phyloP scores from a whole-genome alignment of 2,113 vertebrate species.

The Manacus vitellinus region DNA sequence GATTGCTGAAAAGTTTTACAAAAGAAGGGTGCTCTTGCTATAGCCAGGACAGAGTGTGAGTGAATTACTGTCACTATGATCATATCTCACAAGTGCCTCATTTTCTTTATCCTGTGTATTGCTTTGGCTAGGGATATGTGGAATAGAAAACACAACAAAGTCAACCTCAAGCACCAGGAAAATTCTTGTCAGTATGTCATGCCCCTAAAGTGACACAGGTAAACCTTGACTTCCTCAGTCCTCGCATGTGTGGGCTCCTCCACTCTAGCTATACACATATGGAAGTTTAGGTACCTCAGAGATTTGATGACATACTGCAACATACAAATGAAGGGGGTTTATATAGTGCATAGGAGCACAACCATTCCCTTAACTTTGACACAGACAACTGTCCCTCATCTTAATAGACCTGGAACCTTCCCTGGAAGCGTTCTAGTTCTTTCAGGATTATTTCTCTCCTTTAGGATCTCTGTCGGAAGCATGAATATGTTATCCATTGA shows the following conservation, averaged over 20 bases:
- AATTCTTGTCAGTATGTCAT: neutral
- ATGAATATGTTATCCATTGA: neutral
- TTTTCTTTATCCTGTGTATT: neutral
- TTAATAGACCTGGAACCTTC: neutral
- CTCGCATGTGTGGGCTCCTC: neutral
- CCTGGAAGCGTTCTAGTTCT: neutral
- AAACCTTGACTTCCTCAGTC: neutral
- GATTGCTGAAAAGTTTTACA: neutral
- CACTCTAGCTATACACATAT: neutral
- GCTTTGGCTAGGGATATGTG: neutral
- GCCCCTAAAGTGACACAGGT: neutral
- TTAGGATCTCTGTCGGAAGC: neutral
- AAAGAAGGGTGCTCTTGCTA: neutral
- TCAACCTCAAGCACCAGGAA: neutral
- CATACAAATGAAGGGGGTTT: rapidly evolving
- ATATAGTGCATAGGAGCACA: neutral
- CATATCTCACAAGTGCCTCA: neutral
- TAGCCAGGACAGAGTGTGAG: neutral
- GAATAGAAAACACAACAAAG: neutral
- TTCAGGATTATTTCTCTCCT: neutral
- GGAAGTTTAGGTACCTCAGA: neutral
- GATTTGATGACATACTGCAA: neutral
- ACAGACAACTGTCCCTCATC: neutral
- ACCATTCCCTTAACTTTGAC: neutral
- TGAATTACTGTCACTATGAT: neutral